Percentiles rank a stretch among this genome's conserved stretches.
These are phyloP conservation scores for Dendrolimus punctatus DNA, from an alignment of 1,140 invertebrate species.

Conservation along the genomic window DNA sequence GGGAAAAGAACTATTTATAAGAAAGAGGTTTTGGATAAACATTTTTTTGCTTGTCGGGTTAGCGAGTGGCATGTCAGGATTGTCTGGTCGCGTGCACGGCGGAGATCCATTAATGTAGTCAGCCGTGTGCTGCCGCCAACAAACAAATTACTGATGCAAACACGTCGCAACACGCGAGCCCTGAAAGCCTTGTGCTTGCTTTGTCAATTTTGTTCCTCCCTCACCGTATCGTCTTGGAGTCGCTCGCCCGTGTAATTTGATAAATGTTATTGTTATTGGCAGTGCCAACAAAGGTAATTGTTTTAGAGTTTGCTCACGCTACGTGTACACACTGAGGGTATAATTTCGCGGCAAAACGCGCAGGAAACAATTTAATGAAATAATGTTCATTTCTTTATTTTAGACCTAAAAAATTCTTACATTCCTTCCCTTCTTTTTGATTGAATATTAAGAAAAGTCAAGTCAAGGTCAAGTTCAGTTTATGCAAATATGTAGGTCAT, in stretches of 20 bases:
- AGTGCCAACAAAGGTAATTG: constrained; percentile 48
- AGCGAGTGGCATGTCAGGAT: constrained; percentile 25
- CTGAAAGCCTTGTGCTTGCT: constrained; percentile 65
- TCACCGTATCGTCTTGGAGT: constrained; percentile 28
- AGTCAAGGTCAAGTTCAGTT: too few relatives aligned
- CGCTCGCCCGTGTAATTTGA: constrained; percentile 51
- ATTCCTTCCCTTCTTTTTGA: too few relatives aligned
- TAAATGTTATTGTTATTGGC: constrained; percentile 63
- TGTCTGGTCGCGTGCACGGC: constrained; percentile 41
- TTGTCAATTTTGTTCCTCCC: constrained; percentile 55
- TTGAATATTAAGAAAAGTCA: too few relatives aligned
- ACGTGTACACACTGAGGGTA: constrained; percentile 16
- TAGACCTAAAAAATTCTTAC: too few relatives aligned
- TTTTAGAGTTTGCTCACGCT: constrained; percentile 40
- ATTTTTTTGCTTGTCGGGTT: neutral
- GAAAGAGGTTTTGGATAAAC: neutral
- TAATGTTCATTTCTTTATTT: too few relatives aligned
- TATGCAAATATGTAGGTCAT: too few relatives aligned
- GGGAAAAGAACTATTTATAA: neutral
- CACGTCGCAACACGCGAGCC: constrained; percentile 60
- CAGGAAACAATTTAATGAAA: neutral
- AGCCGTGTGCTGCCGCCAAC: constrained; percentile 53
- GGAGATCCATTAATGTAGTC: constrained; percentile 62
- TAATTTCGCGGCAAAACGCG: constrained; percentile 6
- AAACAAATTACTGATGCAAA: constrained; percentile 70